Conservation (phyloP, 2,797 vertebrate species). For the Valencia hispanica region DNA sequence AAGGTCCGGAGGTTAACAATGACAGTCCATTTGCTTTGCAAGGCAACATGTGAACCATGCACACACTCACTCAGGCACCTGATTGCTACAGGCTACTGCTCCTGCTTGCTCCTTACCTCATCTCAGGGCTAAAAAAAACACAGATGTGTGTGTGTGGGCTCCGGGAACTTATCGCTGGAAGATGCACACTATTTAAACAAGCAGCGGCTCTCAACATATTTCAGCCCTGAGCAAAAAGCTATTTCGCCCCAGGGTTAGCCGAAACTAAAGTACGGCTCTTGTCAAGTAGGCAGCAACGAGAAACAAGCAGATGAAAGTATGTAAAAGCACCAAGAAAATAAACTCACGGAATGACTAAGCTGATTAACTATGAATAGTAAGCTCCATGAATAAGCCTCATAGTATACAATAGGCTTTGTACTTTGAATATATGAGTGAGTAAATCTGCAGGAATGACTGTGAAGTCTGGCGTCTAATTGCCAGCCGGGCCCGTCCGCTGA, state of each 20-base stretch:
- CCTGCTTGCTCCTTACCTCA: slow-evolving; percentile 54
- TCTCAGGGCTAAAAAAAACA: slow-evolving; percentile 43
- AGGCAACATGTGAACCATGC: slow-evolving; percentile 60
- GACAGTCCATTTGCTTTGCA: slow-evolving; percentile 64
- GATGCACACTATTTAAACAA: slow-evolving; percentile 45
- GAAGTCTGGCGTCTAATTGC: slow-evolving; percentile 57
- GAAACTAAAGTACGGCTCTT: slow-evolving; percentile 30
- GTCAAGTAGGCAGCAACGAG: slow-evolving; percentile 39
- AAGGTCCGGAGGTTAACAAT: slow-evolving; percentile 67
- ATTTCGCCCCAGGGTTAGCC: slow-evolving; percentile 46
- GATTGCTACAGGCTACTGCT: slow-evolving; percentile 46
- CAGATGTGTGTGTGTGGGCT: slow-evolving; percentile 49
- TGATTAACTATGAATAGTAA: slow-evolving; percentile 72
- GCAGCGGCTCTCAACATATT: slow-evolving; percentile 48
- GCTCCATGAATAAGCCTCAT: slow-evolving; percentile 61
- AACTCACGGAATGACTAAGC: slow-evolving; percentile 71
- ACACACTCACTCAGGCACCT: slow-evolving; percentile 40
- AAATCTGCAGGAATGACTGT: slow-evolving; percentile 52
- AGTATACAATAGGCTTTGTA: slow-evolving; percentile 67
- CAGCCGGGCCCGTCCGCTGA: slow-evolving; percentile 42
- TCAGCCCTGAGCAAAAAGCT: slow-evolving; percentile 57
- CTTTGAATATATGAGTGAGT: slow-evolving; percentile 60
- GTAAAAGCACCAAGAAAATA: slow-evolving; percentile 59
- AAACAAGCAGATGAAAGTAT: slow-evolving; percentile 54
- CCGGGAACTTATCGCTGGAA: slow-evolving; percentile 31